These are phyloP conservation scores for Lepidocyrtinus sp. DNA, from an alignment of 2,888 invertebrate genomes.

Conservation along the genomic window DNA sequence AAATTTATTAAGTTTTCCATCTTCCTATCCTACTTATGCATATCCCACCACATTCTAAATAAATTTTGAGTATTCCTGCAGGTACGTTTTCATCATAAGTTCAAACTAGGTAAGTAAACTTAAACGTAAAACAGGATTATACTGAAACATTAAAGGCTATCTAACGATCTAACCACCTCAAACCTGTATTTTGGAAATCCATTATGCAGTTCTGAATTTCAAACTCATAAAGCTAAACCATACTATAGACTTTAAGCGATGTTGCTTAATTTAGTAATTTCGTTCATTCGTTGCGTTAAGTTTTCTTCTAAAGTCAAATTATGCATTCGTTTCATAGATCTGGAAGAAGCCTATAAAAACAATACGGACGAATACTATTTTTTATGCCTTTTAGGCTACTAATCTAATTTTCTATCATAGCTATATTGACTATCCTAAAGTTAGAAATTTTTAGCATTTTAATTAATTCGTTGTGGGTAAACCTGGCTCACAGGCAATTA, in stretches of 20 bases:
- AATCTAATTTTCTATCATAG: background rate
- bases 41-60: background rate
- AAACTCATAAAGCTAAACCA: background rate
- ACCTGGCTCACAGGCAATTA: conserved; percentile 68
- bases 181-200: too few relatives aligned
- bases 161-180: too few relatives aligned
- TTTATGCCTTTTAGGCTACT: too few relatives aligned
- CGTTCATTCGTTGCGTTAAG: conserved; percentile 39
- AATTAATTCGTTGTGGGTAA: conserved; percentile 61
- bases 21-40: conserved; percentile 21
- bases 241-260: background rate
- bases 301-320: background rate
- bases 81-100: conserved; percentile 54
- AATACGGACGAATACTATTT: too few relatives aligned
- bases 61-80: conserved; percentile 61
- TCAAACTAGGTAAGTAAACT: background rate
- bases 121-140: conserved; percentile 16
- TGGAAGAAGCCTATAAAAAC: too few relatives aligned
- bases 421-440: background rate
- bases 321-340: too few relatives aligned
- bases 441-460: background rate
- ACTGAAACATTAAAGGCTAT: too few relatives aligned
- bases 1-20: too few relatives aligned
- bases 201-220: too few relatives aligned
- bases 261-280: background rate